Evolutionary conservation across 2,888 invertebrate species (phyloP), one percentile per base, ranked within the genome.

Genomic region (Xylota sylvarum): DNA sequence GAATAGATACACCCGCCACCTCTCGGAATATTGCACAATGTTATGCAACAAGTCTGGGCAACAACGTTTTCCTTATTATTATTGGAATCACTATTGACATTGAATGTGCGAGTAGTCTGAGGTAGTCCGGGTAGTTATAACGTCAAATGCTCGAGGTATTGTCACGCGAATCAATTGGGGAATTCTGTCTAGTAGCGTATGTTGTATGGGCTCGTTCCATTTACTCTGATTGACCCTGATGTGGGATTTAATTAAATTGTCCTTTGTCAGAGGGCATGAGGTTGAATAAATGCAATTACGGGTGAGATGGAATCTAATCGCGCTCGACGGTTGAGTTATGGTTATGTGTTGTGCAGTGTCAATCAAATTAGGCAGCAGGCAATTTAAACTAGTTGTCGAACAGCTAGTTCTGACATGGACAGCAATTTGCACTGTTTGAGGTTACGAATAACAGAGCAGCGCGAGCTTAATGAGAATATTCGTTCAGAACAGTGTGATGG

Each of bases 201-300:
- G 10, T 23, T 23, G 6, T 35, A 5, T 32, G n/a, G 55, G 14
- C 4, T 4, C 17, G 17, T 14, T 23, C 50, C 50, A 50, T 50
- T 50, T 23, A 23, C 12, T 23, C 4, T 52, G 30, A 62, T 2
- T 23, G 14, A 10, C 23, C 30, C 35, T 9, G 46, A 4, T 10
- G 23, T 55, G 48, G 32, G 58, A 48, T 70, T 70, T 48, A 70
- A 70, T 70, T 70, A 58, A 46, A 35, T n/a, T 30, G 58, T 14
- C 70, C 10, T 43, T 70, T 70, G 70, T 70, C 9, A 6, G 35
- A n/a, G 32, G n/a, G 19, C 43, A 70, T 58, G 30, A 32, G 23
- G 58, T 70, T 35, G 58, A 70, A 48, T 70, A 27, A 48, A 46
- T 58, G 58, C 58, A 70, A 70, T 70, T 58, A 58, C n/a, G 35